Conservation (phyloP, 2,888 invertebrate genomes). For the Cryptosula pallasiana region DNA sequence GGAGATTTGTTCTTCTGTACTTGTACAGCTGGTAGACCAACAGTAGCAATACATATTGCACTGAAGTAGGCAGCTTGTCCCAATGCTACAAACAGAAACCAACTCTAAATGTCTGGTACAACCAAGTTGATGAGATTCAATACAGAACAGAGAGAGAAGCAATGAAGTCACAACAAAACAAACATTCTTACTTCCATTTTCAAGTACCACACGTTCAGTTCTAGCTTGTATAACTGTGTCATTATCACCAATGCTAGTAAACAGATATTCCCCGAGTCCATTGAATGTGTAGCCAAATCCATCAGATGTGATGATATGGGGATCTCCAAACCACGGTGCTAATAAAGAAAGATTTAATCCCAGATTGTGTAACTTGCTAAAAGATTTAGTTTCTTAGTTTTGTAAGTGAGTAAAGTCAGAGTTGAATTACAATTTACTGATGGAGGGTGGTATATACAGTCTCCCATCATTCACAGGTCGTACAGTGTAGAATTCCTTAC, state of each 20-base stretch:
- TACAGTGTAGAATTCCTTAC: constrained; percentile 10
- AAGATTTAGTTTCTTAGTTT: too few species aligned
- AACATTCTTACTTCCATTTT: constrained; percentile 11
- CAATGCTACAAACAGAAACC: constrained; percentile 1
- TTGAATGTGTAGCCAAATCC: constrained; percentile 5
- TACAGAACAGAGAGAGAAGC: too few species aligned
- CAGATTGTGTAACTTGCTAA: too few species aligned
- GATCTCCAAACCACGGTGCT: constrained; percentile 1
- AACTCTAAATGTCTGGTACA: too few species aligned
- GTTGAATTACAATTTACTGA: not conserved
- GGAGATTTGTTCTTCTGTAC: constrained; percentile 14
- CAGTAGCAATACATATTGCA: not conserved
- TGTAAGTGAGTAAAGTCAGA: too few species aligned
- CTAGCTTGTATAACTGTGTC: constrained; percentile 16
- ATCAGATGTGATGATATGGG: constrained; percentile 17
- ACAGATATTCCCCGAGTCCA: constrained; percentile 21
- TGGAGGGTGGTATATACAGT: not conserved
- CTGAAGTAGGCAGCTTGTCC: constrained; percentile 13
- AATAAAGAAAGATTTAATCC: too few species aligned
- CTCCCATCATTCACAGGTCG: constrained; percentile 3
- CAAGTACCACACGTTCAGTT: not conserved
- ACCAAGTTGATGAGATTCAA: too few species aligned
- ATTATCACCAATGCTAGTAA: constrained; percentile 4
- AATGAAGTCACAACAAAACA: too few species aligned
- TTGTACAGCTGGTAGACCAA: not conserved